Percentiles rank a stretch among this genome's conserved stretches.
These are phyloP conservation scores for Spodoptera picta DNA, from an alignment of 2,888 invertebrate species.

Conservation along the genomic window DNA sequence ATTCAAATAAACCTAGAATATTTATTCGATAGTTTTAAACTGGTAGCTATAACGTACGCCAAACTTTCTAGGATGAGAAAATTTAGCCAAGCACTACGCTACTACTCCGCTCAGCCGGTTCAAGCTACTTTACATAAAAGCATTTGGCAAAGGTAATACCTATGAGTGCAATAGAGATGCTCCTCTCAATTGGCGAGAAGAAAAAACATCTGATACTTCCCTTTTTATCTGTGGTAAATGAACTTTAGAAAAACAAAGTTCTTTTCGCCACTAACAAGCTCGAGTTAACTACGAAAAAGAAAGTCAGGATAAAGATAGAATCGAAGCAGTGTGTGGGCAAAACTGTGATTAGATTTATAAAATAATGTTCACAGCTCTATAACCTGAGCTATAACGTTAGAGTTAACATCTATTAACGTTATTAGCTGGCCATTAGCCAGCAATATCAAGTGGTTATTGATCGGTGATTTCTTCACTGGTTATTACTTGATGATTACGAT, in stretches of 20 bases:
- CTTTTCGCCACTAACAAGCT: slow-evolving; percentile 26
- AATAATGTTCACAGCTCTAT: slow-evolving; percentile 46
- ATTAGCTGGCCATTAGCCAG: slow-evolving; percentile 55
- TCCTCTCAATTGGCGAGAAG: slow-evolving; percentile 20
- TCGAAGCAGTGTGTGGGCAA: slow-evolving; percentile 25
- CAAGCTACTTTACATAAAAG: slow-evolving; percentile 50
- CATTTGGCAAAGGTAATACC: slow-evolving; percentile 51
- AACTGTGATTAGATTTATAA: slow-evolving; percentile 47
- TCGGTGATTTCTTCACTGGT: slow-evolving; percentile 54
- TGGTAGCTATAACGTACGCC: slow-evolving; percentile 15
- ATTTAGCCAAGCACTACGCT: slow-evolving; percentile 43
- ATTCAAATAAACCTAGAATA: slow-evolving; percentile 38
- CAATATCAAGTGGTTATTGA: slow-evolving; percentile 55
- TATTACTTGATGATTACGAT: slow-evolving; percentile 53
- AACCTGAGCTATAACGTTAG: slow-evolving; percentile 45
- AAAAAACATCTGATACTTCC: slow-evolving; percentile 19
- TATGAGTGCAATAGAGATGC: slow-evolving; percentile 41
- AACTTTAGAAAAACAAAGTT: slow-evolving; percentile 33
- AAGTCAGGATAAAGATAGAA: slow-evolving; percentile 25
- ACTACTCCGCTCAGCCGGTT: slow-evolving; percentile 36
- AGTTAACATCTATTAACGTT: slow-evolving; percentile 60
- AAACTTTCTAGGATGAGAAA: slow-evolving; percentile 45
- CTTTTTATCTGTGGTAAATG: slow-evolving; percentile 24
- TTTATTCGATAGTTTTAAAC: slow-evolving; percentile 39
- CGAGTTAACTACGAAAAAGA: slow-evolving; percentile 25